phyloP scores from a whole-genome alignment of 2,888 invertebrate species.

The Pseudococcus longispinus region DNA sequence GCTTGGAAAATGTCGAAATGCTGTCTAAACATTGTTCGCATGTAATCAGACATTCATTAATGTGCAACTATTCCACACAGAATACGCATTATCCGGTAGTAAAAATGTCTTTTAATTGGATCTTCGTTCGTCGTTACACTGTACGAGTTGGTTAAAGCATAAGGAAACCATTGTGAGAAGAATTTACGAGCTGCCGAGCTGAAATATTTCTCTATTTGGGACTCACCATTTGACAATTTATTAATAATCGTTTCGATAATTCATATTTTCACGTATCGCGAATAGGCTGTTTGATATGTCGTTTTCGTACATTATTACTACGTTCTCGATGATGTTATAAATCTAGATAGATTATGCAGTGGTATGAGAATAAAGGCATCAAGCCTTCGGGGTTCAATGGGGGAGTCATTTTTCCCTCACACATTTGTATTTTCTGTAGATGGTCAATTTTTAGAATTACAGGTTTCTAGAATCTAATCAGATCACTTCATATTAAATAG shows the following conservation, averaged over 20 bases:
- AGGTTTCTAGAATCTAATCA: neutral
- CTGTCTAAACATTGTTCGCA: slow-evolving; percentile 10
- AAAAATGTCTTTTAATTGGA: slow-evolving; percentile 28
- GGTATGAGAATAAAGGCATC: neutral
- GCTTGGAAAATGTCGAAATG: slow-evolving; percentile 19
- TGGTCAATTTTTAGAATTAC: neutral
- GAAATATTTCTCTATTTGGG: neutral
- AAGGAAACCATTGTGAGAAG: slow-evolving; percentile 7
- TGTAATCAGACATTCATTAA: slow-evolving; percentile 30
- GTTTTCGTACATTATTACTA: neutral
- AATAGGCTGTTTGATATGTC: slow-evolving; percentile 9
- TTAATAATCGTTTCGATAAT: slow-evolving; percentile 30
- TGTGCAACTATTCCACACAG: neutral
- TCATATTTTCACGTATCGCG: neutral
- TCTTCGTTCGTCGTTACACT: neutral
- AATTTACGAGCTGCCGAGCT: neutral
- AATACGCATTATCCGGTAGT: neutral
- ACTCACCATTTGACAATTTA: neutral
- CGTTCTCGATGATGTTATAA: neutral
- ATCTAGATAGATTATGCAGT: neutral
- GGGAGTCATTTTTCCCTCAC: neutral
- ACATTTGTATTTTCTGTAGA: neutral
- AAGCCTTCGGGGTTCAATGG: neutral
- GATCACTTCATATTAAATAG: neutral
- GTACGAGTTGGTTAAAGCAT: neutral